phyloP scores from a whole-genome alignment of 2,797 vertebrate species.

The Limosa lapponica region DNA sequence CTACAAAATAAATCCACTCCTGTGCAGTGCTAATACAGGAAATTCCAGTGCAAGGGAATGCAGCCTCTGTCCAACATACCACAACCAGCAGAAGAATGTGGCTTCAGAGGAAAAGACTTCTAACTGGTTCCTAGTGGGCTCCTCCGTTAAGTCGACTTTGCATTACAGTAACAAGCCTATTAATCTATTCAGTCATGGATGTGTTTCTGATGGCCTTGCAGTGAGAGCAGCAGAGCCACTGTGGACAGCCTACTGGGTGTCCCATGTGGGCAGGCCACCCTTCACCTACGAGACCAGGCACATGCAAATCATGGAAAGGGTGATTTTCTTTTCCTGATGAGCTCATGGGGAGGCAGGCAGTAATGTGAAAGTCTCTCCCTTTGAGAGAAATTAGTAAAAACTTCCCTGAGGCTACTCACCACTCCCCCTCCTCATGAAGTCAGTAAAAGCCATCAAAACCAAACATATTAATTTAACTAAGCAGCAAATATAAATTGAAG shows the following conservation, averaged over 20 bases:
- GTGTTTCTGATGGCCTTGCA: background rate
- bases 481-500: background rate
- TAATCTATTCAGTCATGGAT: background rate
- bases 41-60: slow-evolving; percentile 51
- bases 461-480: background rate
- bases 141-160: background rate
- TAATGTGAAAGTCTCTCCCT: background rate
- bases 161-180: background rate
- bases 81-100: slow-evolving; percentile 35
- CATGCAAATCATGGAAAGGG: background rate
- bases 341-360: background rate
- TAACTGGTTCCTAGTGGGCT: slow-evolving; percentile 11
- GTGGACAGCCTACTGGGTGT: background rate
- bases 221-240: background rate
- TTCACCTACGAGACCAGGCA: background rate
- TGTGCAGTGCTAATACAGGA: slow-evolving; percentile 53
- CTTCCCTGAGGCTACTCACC: background rate
- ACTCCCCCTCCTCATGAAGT: background rate
- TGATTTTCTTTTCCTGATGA: background rate
- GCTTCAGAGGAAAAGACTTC: slow-evolving; percentile 1
- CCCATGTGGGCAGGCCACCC: background rate
- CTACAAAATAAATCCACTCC: slow-evolving; percentile 35
- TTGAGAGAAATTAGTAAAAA: background rate
- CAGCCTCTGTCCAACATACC: slow-evolving; percentile 43
- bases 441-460: background rate